These are phyloP conservation scores for Chironomus tentans DNA, from an alignment of 2,888 invertebrate genomes.

Conservation along the genomic window DNA sequence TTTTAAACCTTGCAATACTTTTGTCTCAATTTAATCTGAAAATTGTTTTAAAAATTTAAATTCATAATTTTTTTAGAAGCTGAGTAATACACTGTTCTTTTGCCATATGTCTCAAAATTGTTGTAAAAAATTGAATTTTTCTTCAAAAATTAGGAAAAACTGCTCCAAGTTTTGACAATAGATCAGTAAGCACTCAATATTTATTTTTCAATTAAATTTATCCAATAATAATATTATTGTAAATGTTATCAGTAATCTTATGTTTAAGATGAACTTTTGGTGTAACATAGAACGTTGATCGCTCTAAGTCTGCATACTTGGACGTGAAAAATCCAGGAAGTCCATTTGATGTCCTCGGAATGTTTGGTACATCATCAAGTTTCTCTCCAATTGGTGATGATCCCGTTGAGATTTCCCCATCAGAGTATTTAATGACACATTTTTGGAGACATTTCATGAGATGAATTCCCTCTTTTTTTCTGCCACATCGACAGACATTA, in stretches of 20 bases:
- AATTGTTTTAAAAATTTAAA: too few relatives aligned
- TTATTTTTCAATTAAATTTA: background rate
- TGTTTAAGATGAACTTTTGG: slow-evolving; percentile 14
- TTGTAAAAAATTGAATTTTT: too few relatives aligned
- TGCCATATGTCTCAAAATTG: too few relatives aligned
- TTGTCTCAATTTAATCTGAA: too few relatives aligned
- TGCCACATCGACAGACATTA: slow-evolving; percentile 12
- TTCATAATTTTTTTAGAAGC: too few relatives aligned
- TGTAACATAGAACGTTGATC: slow-evolving; percentile 8
- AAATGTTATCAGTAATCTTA: slow-evolving; percentile 18
- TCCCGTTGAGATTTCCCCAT: background rate
- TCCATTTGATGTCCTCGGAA: slow-evolving; percentile 11
- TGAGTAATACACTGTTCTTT: too few relatives aligned
- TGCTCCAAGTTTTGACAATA: too few relatives aligned
- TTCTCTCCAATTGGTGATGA: background rate
- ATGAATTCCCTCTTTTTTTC: slow-evolving; percentile 15
- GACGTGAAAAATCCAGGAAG: slow-evolving; percentile 3
- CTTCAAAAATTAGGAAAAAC: too few relatives aligned
- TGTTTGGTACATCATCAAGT: background rate
- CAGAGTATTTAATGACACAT: slow-evolving; percentile 12
- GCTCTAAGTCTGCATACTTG: slow-evolving; percentile 6
- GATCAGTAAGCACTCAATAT: too few relatives aligned
- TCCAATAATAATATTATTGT: slow-evolving; percentile 19
- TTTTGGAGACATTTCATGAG: slow-evolving; percentile 19
- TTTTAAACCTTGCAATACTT: too few relatives aligned